Base-by-base conservation (phyloP, 2,888 invertebrate species). In the Piscicola geometra region DNA sequence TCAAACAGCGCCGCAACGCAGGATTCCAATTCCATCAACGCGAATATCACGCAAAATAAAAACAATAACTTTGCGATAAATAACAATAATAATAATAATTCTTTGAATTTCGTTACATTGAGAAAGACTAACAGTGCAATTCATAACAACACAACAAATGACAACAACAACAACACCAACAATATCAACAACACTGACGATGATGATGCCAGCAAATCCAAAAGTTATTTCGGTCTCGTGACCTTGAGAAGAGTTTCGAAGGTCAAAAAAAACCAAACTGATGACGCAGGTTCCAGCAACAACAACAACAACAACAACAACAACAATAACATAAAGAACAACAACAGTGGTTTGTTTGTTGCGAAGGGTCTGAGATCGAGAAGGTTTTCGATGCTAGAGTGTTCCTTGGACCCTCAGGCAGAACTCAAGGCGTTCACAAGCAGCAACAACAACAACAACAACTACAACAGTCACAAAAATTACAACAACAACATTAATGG, bases 301-400 rank as follows among this genome's bases (percentile, higher is more conserved):
- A 64, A 5, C 30, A 64, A 28, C 64, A 64, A 30, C 64, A 64
- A 64, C 21, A 64, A 30, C 21, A 64, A 28, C 9, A 3, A 64
- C 64, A 67, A 67, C 67, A 67, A 67, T 67, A 21, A 15, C 5
- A 28, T 28, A 3, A 32, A 2, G 5, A 25, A 35, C 5, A 67
- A 67, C 33, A 25, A 30, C 33, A 32, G n/a, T 56, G 60, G 25
- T 56, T 18, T 56, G 60, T 56, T 56, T 21, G 12, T 21, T 21
- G n/a, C 21, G 5, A 56, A 56, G 60, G 15, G 15, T 3, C 3
- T 56, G n/a, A 56, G 60, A 56, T 56, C 60, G 3, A 56, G 60
- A 56, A 56, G 60, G n/a, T 56, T 56, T 56, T 56, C 60, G n/a
- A 56, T 56, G 60, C 60, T 56, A 3, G 60, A 56, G n/a, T 56